Evolutionary conservation across 1,140 invertebrate genomes (phyloP), one percentile per base, ranked within the genome.

Genomic region (Drosophila nigrodunni): DNA sequence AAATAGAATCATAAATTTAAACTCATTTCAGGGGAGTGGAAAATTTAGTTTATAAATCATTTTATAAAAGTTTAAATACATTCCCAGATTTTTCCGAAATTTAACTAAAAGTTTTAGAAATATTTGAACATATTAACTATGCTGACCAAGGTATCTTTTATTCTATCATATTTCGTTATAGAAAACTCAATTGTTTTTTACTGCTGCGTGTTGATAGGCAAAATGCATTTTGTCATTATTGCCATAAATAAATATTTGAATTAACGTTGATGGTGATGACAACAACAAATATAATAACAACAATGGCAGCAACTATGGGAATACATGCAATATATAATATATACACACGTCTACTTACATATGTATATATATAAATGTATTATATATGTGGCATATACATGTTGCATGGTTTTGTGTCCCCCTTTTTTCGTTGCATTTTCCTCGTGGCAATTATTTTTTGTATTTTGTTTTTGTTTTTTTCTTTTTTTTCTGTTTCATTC

Each of bases 151-250:
- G 39, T 67, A 66, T 52, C 25, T 66, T 4, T 37, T 35, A 52
- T 37, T 67, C 61, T 13, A 30, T 8, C 34, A 13, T 9, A 21
- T n/a, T 46, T 7, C 34, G 35, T 8, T 10, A 8, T n/a, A 37
- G 9, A 21, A 18, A 37, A 37, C 37, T 50, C 21, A 43, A 52
- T 65, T 65, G 50, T 25, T 50, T 79, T 82, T 82, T 65, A 79
- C 62, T 83, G 57, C 46, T 62, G 55, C 78, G 75, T 85, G 82
- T 72, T 86, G 82, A 85, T 86, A 82, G 82, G 78, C 76, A 82
- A 81, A 86, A 66, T 86, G 77, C 72, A 87, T 87, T 86, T 82
- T 86, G 82, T 86, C 82, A 86, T 86, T 86, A 86, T 67, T 78
- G 49, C 30, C 80, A 60, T 73, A 58, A 61, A 78, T 82, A 78